These are phyloP conservation scores for Dynastes hyllus DNA, from an alignment of 2,888 invertebrate genomes.

Conservation along the genomic window DNA sequence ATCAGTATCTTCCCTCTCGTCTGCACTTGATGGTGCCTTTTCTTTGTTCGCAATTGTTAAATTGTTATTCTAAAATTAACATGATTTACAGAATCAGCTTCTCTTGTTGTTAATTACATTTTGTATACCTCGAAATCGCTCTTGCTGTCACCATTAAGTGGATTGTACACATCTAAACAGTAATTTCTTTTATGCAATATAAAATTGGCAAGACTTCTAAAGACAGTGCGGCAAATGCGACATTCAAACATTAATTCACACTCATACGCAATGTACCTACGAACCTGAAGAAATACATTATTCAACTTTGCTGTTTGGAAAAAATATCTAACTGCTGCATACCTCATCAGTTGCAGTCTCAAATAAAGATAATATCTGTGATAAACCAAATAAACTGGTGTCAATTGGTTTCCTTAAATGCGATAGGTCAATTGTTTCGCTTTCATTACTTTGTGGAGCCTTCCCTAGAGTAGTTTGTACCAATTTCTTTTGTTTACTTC, in stretches of 20 bases:
- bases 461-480: slow-evolving; percentile 65
- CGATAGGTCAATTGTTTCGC: slow-evolving; percentile 68
- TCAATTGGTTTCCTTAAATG: slow-evolving; percentile 77
- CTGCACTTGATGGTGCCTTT: neutral
- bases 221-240: slow-evolving; percentile 88
- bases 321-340: slow-evolving; percentile 49
- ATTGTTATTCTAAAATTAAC: slow-evolving; percentile 23
- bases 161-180: slow-evolving; percentile 77
- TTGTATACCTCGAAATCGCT: slow-evolving; percentile 32
- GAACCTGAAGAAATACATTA: slow-evolving; percentile 75
- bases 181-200: slow-evolving; percentile 91
- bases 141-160: slow-evolving; percentile 19
- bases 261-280: slow-evolving; percentile 84
- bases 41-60: slow-evolving; percentile 6
- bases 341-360: slow-evolving; percentile 86
- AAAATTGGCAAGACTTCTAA: slow-evolving; percentile 90
- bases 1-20: neutral
- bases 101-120: neutral
- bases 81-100: neutral
- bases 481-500: slow-evolving; percentile 58
- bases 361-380: slow-evolving; percentile 81
- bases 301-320: neutral
- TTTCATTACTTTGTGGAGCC: slow-evolving; percentile 56
- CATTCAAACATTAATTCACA: slow-evolving; percentile 94
- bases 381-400: slow-evolving; percentile 80